Evolutionary conservation across 2,797 vertebrate genomes (phyloP).

Genomic region (Cottoperca gobio): DNA sequence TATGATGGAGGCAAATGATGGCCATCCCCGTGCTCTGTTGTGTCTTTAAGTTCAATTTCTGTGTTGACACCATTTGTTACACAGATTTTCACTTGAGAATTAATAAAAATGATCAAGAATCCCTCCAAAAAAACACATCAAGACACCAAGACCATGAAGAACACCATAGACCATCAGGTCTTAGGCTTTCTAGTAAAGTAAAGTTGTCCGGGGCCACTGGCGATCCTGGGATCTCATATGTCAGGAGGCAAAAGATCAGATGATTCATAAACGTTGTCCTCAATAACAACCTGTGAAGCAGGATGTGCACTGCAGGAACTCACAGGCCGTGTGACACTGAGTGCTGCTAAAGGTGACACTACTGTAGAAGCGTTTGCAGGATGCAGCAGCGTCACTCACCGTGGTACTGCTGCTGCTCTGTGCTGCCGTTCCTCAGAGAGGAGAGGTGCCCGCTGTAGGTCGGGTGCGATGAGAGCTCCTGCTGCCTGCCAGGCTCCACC

Average conservation of each 20-base stretch:
- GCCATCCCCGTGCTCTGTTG: no score
- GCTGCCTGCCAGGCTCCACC: slow-evolving; percentile 73
- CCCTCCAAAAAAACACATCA: no score
- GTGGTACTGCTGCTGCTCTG: slow-evolving; percentile 76
- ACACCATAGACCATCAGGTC: no score
- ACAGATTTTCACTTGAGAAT: no score
- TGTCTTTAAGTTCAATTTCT: no score
- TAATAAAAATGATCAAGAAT: no score
- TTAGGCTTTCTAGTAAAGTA: no score
- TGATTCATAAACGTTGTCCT: slow-evolving; percentile 5
- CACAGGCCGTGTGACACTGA: slow-evolving; percentile 7
- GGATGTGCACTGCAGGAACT: background rate
- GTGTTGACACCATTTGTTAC: no score
- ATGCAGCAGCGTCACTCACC: slow-evolving; percentile 72
- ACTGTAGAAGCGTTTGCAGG: background rate
- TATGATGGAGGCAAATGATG: no score
- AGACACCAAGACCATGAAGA: no score
- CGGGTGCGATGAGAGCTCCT: slow-evolving; percentile 67
- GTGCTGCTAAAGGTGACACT: background rate
- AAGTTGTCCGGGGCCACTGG: no score
- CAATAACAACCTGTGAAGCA: slow-evolving; percentile 17
- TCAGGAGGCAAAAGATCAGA: slow-evolving; percentile 11
- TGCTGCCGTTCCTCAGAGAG: slow-evolving; percentile 65
- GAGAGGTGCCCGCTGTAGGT: slow-evolving; percentile 75
- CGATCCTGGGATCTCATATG: no score